Evolutionary conservation across 53 echinoderm and acorn worm genomes (phyloP).

Genomic region (Antedon mediterranea): DNA sequence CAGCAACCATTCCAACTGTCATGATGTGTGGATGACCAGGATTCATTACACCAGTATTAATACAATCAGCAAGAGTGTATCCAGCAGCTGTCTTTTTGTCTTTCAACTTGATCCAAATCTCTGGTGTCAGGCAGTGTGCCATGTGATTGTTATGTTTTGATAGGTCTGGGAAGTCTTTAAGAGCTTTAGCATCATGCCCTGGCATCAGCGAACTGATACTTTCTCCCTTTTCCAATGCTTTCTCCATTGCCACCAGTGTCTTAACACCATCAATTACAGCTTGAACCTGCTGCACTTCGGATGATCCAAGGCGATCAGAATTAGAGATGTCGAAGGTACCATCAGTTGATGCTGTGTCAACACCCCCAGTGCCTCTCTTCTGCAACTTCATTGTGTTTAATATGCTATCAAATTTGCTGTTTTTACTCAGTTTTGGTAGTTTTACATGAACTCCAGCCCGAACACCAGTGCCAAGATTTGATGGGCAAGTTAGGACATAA

Average conservation of each 20-base stretch:
- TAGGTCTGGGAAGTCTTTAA: constrained; percentile 62
- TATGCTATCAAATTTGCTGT: constrained; percentile 31
- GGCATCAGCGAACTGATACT: constrained; percentile 50
- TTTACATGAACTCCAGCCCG: constrained; percentile 71
- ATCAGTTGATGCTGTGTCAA: constrained; percentile 46
- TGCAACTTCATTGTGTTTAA: constrained; percentile 45
- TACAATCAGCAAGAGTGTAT: constrained; percentile 43
- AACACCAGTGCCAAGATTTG: constrained; percentile 67
- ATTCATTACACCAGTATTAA: constrained; percentile 65
- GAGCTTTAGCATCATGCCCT: constrained; percentile 13
- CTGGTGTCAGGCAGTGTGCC: constrained; percentile 73
- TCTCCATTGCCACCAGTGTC: constrained; percentile 52
- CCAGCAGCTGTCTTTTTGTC: constrained; percentile 69
- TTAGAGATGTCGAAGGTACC: constrained; percentile 53
- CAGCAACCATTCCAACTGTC: constrained; percentile 89
- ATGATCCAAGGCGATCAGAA: constrained; percentile 37
- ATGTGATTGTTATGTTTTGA: constrained; percentile 90
- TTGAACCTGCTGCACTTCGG: constrained; percentile 61
- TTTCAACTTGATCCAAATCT: constrained; percentile 76
- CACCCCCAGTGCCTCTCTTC: constrained; percentile 30
- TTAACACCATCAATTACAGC: constrained; percentile 62
- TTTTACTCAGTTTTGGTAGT: constrained; percentile 39
- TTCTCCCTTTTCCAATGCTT: constrained; percentile 49
- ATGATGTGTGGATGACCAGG: constrained; percentile 97
- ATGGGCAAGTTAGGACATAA: constrained; percentile 61